Evolutionary conservation across 2,888 invertebrate species (phyloP).

Genomic region (Aplocera efformata): DNA sequence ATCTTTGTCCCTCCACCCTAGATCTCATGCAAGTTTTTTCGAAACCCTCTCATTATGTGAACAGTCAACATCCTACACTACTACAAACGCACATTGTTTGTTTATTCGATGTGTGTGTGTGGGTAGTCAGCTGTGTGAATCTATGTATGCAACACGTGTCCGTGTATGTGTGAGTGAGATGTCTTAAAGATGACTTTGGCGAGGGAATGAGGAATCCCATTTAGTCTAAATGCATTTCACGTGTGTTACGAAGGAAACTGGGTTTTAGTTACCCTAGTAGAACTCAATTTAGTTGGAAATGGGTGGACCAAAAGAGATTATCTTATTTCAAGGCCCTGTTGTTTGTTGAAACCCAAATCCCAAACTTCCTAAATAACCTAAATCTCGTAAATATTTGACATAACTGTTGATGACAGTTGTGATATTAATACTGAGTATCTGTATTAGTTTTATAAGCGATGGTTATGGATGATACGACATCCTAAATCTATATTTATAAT

Average conservation of each 20-base stretch:
- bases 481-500: too few relatives aligned
- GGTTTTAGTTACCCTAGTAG: too few relatives aligned
- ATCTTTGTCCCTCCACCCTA: slow-evolving; percentile 51
- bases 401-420: too few relatives aligned
- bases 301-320: too few relatives aligned
- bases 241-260: not conserved
- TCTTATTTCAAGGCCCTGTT: too few relatives aligned
- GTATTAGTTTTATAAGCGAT: too few relatives aligned
- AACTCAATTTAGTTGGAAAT: too few relatives aligned
- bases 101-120: slow-evolving; percentile 52
- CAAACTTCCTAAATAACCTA: not conserved
- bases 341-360: not conserved
- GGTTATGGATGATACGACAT: too few relatives aligned
- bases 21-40: slow-evolving; percentile 65
- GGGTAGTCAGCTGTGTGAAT: slow-evolving; percentile 67
- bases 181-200: slow-evolving; percentile 19
- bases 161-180: slow-evolving; percentile 30
- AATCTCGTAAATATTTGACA: too few relatives aligned
- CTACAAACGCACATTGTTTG: slow-evolving; percentile 47
- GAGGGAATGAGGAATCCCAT: slow-evolving; percentile 13
- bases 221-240: slow-evolving; percentile 12
- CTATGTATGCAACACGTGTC: slow-evolving; percentile 45
- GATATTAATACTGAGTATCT: too few relatives aligned
- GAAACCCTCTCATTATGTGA: slow-evolving; percentile 69
- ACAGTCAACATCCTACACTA: slow-evolving; percentile 54